phyloP scores from a whole-genome alignment of 2,797 vertebrate species.

The Cynodonichthys magdalenae region DNA sequence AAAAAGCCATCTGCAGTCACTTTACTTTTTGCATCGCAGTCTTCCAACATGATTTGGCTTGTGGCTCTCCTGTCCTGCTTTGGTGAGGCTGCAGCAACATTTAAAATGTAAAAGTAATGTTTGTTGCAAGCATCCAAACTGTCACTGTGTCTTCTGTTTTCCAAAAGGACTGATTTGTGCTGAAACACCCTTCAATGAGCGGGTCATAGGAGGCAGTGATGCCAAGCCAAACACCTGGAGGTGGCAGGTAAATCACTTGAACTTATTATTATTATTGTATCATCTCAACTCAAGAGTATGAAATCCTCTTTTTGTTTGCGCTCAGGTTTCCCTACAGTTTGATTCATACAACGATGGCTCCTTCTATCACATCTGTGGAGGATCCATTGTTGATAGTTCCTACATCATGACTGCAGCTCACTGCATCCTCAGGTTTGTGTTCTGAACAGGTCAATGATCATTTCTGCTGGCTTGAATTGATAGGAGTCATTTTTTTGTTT shows the following conservation, averaged over 20 bases:
- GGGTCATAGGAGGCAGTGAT: slow-evolving; percentile 63
- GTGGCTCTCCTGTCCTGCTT: slow-evolving; percentile 61
- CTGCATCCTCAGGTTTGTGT: slow-evolving; percentile 68
- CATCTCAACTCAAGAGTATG: too few species aligned
- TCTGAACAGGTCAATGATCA: neutral
- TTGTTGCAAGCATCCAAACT: neutral
- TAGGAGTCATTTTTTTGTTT: neutral
- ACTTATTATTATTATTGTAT: too few species aligned
- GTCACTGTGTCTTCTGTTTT: neutral
- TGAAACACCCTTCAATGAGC: slow-evolving; percentile 53
- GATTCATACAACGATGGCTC: slow-evolving; percentile 43
- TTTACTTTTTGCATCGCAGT: neutral
- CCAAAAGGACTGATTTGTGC: slow-evolving; percentile 56
- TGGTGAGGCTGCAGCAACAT: slow-evolving; percentile 46
- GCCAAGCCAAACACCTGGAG: slow-evolving; percentile 64
- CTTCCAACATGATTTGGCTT: slow-evolving; percentile 64
- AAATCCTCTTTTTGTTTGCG: slow-evolving; percentile 3
- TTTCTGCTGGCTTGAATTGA: slow-evolving; percentile 1
- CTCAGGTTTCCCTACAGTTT: slow-evolving; percentile 69
- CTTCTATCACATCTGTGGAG: slow-evolving; percentile 69
- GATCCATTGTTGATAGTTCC: slow-evolving; percentile 35
- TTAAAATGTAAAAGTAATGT: neutral
- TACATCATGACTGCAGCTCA: slow-evolving; percentile 77
- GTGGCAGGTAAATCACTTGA: slow-evolving; percentile 67
- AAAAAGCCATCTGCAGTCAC: slow-evolving; percentile 19